Conservation (phyloP, 2,797 vertebrate genomes). For the Coracias cyanogaster region DNA sequence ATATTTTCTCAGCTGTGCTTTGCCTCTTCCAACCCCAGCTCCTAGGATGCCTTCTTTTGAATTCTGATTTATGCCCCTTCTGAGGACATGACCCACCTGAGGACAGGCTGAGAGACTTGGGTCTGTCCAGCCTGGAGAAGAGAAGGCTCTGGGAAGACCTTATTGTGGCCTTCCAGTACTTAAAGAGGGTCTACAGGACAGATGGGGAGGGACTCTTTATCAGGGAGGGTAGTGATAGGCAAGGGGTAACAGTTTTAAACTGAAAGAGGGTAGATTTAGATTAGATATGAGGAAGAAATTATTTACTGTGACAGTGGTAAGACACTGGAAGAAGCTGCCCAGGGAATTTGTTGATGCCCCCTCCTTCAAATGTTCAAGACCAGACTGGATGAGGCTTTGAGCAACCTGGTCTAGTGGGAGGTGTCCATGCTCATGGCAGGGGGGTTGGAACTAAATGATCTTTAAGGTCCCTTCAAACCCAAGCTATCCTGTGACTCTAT, state of each 20-base stretch:
- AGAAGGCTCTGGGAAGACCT: neutral
- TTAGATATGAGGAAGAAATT: neutral
- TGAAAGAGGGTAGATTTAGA: neutral
- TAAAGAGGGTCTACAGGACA: neutral
- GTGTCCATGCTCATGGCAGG: neutral
- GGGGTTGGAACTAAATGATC: neutral
- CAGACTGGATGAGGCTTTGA: neutral
- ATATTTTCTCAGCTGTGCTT: neutral
- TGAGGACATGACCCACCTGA: neutral
- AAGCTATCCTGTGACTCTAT: neutral
- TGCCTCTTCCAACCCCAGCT: neutral
- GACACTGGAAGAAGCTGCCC: neutral
- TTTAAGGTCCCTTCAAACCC: neutral
- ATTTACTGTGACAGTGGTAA: neutral
- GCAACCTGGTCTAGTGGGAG: neutral
- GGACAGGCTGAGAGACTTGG: neutral
- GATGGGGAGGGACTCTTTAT: no score
- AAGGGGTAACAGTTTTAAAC: neutral
- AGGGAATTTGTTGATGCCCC: neutral
- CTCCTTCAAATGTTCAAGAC: neutral
- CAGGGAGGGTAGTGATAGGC: neutral
- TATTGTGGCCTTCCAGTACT: neutral
- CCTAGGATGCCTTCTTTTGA: neutral
- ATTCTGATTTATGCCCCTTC: neutral
- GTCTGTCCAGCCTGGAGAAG: neutral